These are phyloP conservation scores for Holothuria leucospilota DNA, from an alignment of 53 echinoderm and acorn worm species.

Conservation along the genomic window DNA sequence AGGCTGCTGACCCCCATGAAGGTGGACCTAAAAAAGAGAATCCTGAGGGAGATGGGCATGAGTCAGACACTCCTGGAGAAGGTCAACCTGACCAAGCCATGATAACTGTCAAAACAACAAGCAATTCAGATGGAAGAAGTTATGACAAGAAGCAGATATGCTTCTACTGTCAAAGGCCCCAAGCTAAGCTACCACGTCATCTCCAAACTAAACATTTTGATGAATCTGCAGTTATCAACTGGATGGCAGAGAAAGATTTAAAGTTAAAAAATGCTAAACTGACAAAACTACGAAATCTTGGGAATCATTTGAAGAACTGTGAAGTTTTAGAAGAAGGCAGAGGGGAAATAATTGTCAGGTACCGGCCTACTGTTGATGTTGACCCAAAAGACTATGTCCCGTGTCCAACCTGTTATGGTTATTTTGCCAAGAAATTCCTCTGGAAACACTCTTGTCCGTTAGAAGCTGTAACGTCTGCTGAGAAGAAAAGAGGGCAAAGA, in stretches of 20 bases:
- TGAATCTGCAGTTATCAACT: slow-evolving; percentile 62
- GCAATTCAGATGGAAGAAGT: slow-evolving; percentile 18
- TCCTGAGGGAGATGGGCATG: neutral
- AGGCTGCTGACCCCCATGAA: too few species aligned
- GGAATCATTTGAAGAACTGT: slow-evolving; percentile 76
- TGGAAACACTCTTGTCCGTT: slow-evolving; percentile 68
- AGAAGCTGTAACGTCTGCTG: slow-evolving; percentile 19
- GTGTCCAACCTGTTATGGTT: slow-evolving; percentile 68
- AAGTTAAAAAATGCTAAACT: slow-evolving; percentile 55
- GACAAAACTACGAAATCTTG: slow-evolving; percentile 68
- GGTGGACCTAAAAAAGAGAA: neutral
- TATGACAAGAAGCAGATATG: slow-evolving; percentile 81
- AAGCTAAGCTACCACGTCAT: slow-evolving; percentile 73
- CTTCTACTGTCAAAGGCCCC: slow-evolving; percentile 64
- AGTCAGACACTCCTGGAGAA: neutral
- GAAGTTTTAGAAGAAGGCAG: slow-evolving; percentile 62
- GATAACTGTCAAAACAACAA: slow-evolving; percentile 23
- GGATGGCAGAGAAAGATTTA: slow-evolving; percentile 40
- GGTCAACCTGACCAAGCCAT: neutral
- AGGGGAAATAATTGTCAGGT: slow-evolving; percentile 63
- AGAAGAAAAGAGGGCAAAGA: neutral
- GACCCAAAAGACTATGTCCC: slow-evolving; percentile 68
- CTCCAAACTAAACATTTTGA: slow-evolving; percentile 54
- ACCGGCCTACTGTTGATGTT: slow-evolving; percentile 54
- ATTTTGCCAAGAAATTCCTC: slow-evolving; percentile 55